Conservation (phyloP, 1,140 invertebrate species). For the Proctacanthus coquilletti region DNA sequence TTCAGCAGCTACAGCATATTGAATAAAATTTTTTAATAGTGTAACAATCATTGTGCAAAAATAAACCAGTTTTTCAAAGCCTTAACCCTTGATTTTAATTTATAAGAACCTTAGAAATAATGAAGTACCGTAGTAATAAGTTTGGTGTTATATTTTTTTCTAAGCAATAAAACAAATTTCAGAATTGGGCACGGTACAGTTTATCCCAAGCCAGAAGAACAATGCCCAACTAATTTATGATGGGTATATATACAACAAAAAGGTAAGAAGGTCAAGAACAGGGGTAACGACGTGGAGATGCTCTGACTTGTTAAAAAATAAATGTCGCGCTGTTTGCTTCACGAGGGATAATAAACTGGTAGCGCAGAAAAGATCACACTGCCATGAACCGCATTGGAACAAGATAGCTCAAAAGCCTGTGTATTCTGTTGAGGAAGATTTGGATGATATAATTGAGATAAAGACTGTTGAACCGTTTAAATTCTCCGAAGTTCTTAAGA, state of each 20-base stretch:
- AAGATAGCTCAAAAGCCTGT: neutral
- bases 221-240: constrained; percentile 6
- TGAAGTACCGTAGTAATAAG: no score
- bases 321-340: constrained; percentile 7
- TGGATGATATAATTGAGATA: constrained; percentile 2
- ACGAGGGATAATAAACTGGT: constrained; percentile 4
- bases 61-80: no score
- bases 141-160: no score
- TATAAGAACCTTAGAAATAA: no score
- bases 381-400: constrained; percentile 3
- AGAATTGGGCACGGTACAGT: constrained; percentile 1
- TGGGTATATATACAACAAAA: constrained; percentile 7
- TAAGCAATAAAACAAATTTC: no score
- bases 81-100: no score
- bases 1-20: no score
- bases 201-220: constrained; percentile 8
- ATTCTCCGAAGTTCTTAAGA: neutral
- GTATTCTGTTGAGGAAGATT: constrained; percentile 2
- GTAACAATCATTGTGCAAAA: no score
- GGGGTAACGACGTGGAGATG: constrained; percentile 7
- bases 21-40: no score
- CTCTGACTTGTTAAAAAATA: constrained; percentile 3
- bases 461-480: neutral
- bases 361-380: neutral
- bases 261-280: constrained; percentile 3